Base-by-base conservation (phyloP, 53 echinoderm and acorn worm species). In the Hippasteria phrygiana region DNA sequence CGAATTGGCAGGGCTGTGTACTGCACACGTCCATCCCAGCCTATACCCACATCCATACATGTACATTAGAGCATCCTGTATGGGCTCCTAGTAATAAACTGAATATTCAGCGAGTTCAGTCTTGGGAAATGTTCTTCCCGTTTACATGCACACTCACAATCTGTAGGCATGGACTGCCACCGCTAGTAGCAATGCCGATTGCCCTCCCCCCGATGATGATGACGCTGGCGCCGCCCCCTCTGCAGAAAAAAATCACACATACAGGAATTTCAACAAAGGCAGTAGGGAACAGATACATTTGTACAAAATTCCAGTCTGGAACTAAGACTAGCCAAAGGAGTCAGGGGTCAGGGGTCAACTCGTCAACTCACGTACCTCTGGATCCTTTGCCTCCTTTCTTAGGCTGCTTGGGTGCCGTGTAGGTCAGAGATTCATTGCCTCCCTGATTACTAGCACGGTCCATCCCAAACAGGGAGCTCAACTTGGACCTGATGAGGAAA, bases 391-490 rank as follows among this genome's bases (percentile, higher is more conserved):
- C 89, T 35, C 82, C 63, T 89, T 95, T 99, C 93, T 96, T 99
- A 27, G 99, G 99, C 67, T 99, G 99, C 81, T 99, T 99, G 47
- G 99, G 99, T n/a, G 99, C 99, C 55, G 96, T 99, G 87, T 96
- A 99, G 28, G 96, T 96, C 74, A 99, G 91, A 6, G 99, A 99
- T 81, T 99, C 94, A 66, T 99, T 99, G 10, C 99, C 99, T 28
- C 96, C 99, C 76, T 99, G 99, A 71, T 91, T 94, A 76, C 55
- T 99, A 27, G 96, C 93, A 46, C 89, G 90, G 71, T 99, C 99
- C 99, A 99, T 99, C 86, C 99, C 99, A 96, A 99, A 99, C 63
- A 99, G 87, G 94, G 99, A 99, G 62, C 99, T 94, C 47, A 99
- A 76, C 80, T 99, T 99, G 56, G 99, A 99, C 91, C 99, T 99